These are phyloP conservation scores for Erebia ligea DNA, from an alignment of 2,888 invertebrate genomes.

Conservation along the genomic window DNA sequence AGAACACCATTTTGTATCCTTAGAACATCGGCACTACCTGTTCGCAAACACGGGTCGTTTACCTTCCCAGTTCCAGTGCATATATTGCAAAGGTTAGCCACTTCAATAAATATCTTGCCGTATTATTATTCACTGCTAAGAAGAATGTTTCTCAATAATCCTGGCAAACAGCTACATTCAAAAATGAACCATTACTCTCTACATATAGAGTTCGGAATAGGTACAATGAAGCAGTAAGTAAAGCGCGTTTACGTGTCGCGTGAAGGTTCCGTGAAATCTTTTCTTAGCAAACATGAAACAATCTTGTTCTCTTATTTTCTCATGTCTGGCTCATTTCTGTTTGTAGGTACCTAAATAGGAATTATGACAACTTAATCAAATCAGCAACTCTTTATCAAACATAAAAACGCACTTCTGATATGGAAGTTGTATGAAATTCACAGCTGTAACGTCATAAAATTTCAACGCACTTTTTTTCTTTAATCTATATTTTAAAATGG, in stretches of 20 bases:
- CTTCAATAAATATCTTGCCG: slow-evolving; percentile 15
- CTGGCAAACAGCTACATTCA: not conserved
- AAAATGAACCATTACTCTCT: not conserved
- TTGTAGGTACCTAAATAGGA: too few relatives aligned
- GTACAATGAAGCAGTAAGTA: not conserved
- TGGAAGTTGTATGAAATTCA: too few relatives aligned
- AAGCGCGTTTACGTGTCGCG: not conserved
- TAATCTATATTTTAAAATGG: too few relatives aligned
- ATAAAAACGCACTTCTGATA: too few relatives aligned
- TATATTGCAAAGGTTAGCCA: slow-evolving; percentile 21
- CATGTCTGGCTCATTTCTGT: too few relatives aligned
- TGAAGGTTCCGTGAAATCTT: not conserved
- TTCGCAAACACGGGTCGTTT: slow-evolving; percentile 35
- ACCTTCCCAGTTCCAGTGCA: slow-evolving; percentile 27
- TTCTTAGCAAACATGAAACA: too few relatives aligned
- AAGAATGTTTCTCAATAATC: slow-evolving; percentile 8
- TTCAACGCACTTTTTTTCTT: too few relatives aligned
- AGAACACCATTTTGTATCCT: not conserved
- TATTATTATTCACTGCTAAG: not conserved
- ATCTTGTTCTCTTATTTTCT: too few relatives aligned
- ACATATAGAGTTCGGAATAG: not conserved
- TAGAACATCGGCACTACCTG: slow-evolving; percentile 27
- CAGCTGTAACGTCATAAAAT: too few relatives aligned
- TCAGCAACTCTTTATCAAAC: too few relatives aligned
- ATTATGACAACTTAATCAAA: too few relatives aligned